These are phyloP conservation scores for Spilarctia lutea DNA, from an alignment of 2,888 invertebrate species.

Conservation along the genomic window DNA sequence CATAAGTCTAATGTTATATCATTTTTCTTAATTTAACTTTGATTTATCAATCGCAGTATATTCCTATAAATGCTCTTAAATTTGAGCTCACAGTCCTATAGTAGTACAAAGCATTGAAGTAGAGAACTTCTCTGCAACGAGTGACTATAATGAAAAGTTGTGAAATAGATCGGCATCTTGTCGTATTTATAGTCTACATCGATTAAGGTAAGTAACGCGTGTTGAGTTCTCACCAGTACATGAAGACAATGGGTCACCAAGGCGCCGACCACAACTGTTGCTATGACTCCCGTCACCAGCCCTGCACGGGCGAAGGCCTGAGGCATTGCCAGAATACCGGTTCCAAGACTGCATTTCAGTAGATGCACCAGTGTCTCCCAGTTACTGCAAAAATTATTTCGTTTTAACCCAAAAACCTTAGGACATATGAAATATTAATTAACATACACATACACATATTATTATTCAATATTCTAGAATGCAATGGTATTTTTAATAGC, in stretches of 20 bases:
- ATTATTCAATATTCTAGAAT: too few relatives aligned
- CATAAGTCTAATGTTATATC: too few relatives aligned
- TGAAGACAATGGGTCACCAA: slow-evolving; percentile 96
- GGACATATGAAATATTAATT: too few relatives aligned
- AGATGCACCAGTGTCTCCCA: slow-evolving; percentile 94
- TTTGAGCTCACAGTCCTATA: too few relatives aligned
- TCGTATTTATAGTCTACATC: neutral
- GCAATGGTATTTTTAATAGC: too few relatives aligned
- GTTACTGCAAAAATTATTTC: slow-evolving; percentile 85
- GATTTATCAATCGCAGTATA: neutral
- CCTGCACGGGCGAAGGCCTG: slow-evolving; percentile 96
- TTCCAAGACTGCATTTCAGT: slow-evolving; percentile 96
- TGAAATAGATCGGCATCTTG: neutral
- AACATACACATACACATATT: too few relatives aligned
- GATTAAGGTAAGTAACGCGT: neutral
- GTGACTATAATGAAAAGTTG: neutral
- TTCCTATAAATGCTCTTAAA: too few relatives aligned
- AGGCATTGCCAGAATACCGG: slow-evolving; percentile 98
- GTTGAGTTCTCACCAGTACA: slow-evolving; percentile 86
- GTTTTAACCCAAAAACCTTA: neutral
- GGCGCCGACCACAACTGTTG: slow-evolving; percentile 92
- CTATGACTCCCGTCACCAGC: slow-evolving; percentile 91
- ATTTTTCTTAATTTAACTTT: neutral
- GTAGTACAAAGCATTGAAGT: neutral
- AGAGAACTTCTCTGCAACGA: neutral